These are phyloP conservation scores for Agrochola lota DNA, from an alignment of 2,888 invertebrate species.

Conservation along the genomic window DNA sequence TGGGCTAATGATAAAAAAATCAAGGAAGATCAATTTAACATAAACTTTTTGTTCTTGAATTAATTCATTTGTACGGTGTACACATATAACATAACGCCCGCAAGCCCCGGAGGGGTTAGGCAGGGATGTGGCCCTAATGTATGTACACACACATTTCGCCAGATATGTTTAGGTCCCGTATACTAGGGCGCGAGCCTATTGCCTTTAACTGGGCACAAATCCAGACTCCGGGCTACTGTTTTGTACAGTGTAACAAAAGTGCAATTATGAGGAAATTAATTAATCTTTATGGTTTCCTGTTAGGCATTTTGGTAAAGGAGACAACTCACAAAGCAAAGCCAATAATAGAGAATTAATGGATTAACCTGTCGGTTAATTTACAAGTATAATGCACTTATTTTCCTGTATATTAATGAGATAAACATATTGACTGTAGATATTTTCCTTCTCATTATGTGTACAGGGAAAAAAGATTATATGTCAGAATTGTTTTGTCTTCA, in stretches of 20 bases:
- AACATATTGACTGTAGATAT: slow-evolving; percentile 10
- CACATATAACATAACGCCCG: neutral
- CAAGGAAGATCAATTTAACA: neutral
- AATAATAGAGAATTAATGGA: neutral
- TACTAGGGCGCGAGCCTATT: neutral
- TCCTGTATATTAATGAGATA: slow-evolving; percentile 19
- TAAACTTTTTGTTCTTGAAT: neutral
- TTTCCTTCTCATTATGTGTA: slow-evolving; percentile 21
- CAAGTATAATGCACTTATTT: neutral
- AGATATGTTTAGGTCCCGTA: neutral
- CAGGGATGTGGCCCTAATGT: neutral
- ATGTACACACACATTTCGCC: neutral
- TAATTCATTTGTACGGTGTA: neutral
- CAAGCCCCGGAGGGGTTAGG: neutral
- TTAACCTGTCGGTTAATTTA: neutral
- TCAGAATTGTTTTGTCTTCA: slow-evolving; percentile 5
- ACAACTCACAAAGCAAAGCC: neutral
- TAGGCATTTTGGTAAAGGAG: neutral
- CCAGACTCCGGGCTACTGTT: neutral
- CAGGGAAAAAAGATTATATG: slow-evolving; percentile 18
- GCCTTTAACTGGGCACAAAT: neutral
- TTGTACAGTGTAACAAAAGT: neutral
- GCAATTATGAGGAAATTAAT: neutral
- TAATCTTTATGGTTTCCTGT: neutral
- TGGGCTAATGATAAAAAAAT: neutral